Conservation (phyloP, 2,113 vertebrate species). For the Caretta caretta region DNA sequence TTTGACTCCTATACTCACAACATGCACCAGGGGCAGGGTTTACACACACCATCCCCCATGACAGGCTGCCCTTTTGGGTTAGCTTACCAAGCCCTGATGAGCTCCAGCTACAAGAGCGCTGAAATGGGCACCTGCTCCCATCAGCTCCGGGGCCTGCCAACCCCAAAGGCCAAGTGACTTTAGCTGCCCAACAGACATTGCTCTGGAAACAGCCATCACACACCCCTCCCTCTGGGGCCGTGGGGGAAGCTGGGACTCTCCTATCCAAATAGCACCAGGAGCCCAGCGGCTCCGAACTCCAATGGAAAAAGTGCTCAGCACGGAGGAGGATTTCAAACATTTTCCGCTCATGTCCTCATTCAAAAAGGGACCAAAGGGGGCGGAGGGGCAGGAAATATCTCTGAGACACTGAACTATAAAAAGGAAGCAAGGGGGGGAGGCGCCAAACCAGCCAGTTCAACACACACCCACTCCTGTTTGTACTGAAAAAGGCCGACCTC, state of each 20-base stretch:
- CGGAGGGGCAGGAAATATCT: conserved; percentile 37
- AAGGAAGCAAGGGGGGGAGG: background rate
- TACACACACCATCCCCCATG: background rate
- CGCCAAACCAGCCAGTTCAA: accelerated
- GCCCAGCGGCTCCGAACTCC: background rate
- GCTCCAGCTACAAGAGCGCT: background rate
- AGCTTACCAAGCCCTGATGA: background rate
- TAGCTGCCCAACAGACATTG: background rate
- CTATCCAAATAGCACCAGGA: background rate
- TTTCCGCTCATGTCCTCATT: conserved; percentile 1
- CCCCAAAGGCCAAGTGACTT: background rate
- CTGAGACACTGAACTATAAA: background rate
- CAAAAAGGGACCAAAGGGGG: background rate
- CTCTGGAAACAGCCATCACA: background rate
- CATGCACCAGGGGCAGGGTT: background rate
- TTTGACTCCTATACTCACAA: background rate
- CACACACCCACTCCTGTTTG: accelerated
- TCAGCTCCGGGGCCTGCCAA: background rate
- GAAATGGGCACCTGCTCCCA: background rate
- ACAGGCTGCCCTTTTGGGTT: background rate
- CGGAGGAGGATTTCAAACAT: conserved; percentile 3
- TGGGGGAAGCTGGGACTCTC: background rate
- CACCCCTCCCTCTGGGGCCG: too few species aligned
- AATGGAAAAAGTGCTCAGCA: background rate
- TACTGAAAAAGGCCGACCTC: background rate